Evolutionary conservation across 2,113 vertebrate species (phyloP).

Genomic region (Daphoenositta chrysoptera): DNA sequence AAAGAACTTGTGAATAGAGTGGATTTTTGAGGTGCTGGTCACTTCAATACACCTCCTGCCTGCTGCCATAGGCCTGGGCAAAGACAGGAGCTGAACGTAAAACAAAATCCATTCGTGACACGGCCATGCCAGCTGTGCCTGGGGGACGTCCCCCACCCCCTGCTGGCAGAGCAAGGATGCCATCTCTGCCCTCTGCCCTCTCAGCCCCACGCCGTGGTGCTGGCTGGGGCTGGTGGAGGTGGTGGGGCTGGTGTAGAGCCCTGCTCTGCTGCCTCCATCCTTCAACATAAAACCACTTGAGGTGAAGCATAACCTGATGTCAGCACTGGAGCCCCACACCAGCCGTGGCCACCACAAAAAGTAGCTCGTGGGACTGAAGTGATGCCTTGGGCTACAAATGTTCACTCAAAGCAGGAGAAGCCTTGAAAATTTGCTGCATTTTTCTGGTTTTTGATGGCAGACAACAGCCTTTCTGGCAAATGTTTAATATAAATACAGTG

Average conservation of each 20-base stretch:
- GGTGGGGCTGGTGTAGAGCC: not conserved
- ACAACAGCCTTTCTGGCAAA: not conserved
- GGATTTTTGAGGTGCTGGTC: too few species aligned
- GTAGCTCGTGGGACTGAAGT: not conserved
- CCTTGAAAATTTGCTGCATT: not conserved
- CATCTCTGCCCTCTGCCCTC: not conserved
- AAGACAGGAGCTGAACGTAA: too few species aligned
- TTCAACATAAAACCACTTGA: not conserved
- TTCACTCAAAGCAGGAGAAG: not conserved
- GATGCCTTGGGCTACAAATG: not conserved
- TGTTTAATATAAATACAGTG: not conserved
- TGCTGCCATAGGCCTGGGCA: too few species aligned
- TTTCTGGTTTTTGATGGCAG: not conserved
- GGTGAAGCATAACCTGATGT: not conserved
- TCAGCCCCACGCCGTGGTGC: accelerated
- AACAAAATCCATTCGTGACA: too few species aligned
- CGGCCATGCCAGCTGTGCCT: not conserved
- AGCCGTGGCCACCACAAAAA: not conserved
- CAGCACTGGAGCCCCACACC: not conserved
- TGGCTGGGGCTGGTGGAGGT: not conserved
- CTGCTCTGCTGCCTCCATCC: not conserved
- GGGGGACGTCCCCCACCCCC: too few species aligned
- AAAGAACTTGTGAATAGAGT: too few species aligned
- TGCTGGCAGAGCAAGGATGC: accelerated
- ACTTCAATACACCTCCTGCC: too few species aligned